Evolutionary conservation across 2,113 vertebrate species (phyloP).

Genomic region (Hemiprocne comata): DNA sequence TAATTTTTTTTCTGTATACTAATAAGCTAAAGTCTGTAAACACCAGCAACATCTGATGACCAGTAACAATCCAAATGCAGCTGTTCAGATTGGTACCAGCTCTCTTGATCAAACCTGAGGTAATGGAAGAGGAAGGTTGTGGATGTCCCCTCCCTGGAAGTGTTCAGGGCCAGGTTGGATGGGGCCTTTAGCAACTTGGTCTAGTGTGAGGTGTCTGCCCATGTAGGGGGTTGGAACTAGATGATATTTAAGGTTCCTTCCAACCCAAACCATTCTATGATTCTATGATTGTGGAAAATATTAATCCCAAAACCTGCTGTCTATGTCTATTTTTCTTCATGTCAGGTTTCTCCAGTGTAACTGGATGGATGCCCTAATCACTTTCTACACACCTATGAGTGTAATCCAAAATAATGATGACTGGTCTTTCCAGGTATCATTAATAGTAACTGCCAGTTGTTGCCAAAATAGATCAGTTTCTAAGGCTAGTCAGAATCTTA

Average conservation of each 20-base stretch:
- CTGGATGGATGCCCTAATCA: not conserved
- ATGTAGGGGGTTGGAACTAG: rapidly evolving
- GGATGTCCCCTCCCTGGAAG: not conserved
- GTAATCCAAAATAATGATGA: not conserved
- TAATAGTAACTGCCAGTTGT: not conserved
- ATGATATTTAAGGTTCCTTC: not conserved
- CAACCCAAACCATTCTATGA: not conserved
- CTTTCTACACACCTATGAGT: not conserved
- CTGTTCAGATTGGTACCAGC: not conserved
- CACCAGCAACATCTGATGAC: not conserved
- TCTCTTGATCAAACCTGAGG: not conserved
- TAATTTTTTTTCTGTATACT: not conserved
- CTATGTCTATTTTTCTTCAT: not conserved
- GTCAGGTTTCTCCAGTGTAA: not conserved
- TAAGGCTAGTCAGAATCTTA: not conserved
- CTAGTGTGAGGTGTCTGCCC: not conserved
- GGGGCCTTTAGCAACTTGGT: not conserved
- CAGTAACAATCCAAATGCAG: not conserved
- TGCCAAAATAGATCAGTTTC: not conserved
- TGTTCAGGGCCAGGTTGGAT: not conserved
- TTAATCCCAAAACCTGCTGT: not conserved
- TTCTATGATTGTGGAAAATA: not conserved
- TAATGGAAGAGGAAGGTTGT: not conserved
- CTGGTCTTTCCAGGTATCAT: not conserved
- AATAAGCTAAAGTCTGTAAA: not conserved